A percentile compares a stretch with the other conserved stretches of the same genome.
phyloP scores from a whole-genome alignment of 2,797 vertebrate species.

The Cetoscarus ocellatus region DNA sequence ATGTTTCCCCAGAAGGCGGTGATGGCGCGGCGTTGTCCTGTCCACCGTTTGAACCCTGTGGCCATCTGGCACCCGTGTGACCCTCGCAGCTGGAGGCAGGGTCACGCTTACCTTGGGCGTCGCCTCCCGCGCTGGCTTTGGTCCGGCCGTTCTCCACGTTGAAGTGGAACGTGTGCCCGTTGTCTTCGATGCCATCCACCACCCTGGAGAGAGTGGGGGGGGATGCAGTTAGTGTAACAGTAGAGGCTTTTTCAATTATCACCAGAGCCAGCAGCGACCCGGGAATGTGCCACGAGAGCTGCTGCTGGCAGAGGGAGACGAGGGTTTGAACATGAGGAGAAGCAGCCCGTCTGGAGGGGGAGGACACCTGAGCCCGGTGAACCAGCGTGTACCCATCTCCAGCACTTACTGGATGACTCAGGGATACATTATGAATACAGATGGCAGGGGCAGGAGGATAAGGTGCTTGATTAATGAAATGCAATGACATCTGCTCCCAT shows the following conservation, averaged over 20 bases:
- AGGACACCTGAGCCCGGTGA: constrained; percentile 68
- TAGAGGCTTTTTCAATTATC: constrained; percentile 78
- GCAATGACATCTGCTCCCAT: constrained; percentile 63
- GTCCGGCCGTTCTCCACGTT: constrained; percentile 78
- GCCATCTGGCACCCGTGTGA: constrained; percentile 67
- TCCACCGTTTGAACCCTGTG: constrained; percentile 58
- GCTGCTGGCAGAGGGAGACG: constrained; percentile 65
- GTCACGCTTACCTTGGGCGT: constrained; percentile 73
- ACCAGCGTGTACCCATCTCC: constrained; percentile 62
- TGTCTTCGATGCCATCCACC: constrained; percentile 95
- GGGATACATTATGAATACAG: constrained; percentile 78
- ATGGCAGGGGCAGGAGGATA: constrained; percentile 55
- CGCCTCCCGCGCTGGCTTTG: constrained; percentile 60
- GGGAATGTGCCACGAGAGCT: constrained; percentile 65
- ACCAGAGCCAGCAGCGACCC: constrained; percentile 37
- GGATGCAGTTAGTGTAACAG: constrained; percentile 74
- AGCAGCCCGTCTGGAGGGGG: constrained; percentile 50
- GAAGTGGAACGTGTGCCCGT: constrained; percentile 89
- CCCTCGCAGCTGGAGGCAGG: constrained; percentile 53
- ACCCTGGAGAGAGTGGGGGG: constrained; percentile 80
- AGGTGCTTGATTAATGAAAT: constrained; percentile 61
- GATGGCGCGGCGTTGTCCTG: constrained; percentile 17
- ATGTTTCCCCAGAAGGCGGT: constrained; percentile 62
- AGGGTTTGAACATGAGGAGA: constrained; percentile 58
- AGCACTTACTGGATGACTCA: constrained; percentile 54